phyloP scores from a whole-genome alignment of 2,113 vertebrate species.

The Machaerirhynchus nigripectus region DNA sequence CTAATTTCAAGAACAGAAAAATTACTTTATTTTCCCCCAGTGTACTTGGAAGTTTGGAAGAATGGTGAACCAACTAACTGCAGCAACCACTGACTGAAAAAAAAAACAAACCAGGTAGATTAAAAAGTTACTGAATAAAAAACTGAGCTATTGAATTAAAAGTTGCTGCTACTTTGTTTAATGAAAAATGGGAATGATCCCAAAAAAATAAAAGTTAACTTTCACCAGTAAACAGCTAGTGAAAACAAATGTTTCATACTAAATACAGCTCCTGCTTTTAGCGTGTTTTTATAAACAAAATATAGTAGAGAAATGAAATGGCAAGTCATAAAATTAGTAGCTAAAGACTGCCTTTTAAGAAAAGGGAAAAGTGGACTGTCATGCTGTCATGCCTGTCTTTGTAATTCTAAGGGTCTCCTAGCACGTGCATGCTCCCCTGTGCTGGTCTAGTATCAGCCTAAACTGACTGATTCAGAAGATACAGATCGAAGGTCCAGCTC shows the following conservation, averaged over 20 bases:
- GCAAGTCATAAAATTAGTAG: not conserved
- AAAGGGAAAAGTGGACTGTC: not conserved
- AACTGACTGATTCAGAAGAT: not conserved
- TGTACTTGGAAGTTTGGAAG: not conserved
- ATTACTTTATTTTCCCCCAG: not conserved
- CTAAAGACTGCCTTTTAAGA: not conserved
- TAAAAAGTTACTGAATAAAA: not conserved
- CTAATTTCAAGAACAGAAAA: not conserved
- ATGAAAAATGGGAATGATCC: not conserved
- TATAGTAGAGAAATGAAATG: not conserved
- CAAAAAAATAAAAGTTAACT: not conserved
- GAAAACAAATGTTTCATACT: not conserved
- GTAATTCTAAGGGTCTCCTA: not conserved
- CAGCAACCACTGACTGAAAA: not conserved
- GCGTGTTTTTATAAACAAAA: not conserved
- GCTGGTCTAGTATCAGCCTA: too few relatives aligned
- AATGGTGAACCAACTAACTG: not conserved
- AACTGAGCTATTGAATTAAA: not conserved
- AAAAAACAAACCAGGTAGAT: not conserved
- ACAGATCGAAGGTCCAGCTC: not conserved
- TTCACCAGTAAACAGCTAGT: not conserved
- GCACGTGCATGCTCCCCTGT: not conserved
- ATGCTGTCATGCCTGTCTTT: not conserved
- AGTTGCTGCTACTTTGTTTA: not conserved
- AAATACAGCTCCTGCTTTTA: not conserved